These are phyloP conservation scores for Chromoteleia sp. DNA, from an alignment of 2,888 invertebrate genomes.

Conservation along the genomic window DNA sequence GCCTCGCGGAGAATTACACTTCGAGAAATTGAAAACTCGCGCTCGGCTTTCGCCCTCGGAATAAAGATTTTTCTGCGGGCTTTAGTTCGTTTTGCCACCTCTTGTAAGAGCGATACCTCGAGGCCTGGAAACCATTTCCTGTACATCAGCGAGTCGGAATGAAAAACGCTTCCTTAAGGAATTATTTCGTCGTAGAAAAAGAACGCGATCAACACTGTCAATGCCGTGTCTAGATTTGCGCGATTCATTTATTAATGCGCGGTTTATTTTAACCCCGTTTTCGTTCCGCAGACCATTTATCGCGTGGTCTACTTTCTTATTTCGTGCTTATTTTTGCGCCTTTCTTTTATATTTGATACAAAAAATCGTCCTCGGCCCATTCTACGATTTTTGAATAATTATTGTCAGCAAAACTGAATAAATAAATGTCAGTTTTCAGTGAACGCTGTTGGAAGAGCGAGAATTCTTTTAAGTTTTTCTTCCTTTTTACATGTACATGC, in stretches of 20 bases:
- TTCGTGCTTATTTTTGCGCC: too few species aligned
- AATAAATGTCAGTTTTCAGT: too few species aligned
- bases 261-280: slow-evolving; percentile 7
- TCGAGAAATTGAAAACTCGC: slow-evolving; percentile 59
- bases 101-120: slow-evolving; percentile 27
- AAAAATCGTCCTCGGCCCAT: too few species aligned
- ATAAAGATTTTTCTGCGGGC: slow-evolving; percentile 56
- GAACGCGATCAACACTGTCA: background rate
- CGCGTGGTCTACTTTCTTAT: too few species aligned
- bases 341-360: too few species aligned
- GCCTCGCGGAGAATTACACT: slow-evolving; percentile 43
- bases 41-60: slow-evolving; percentile 35
- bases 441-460: too few species aligned
- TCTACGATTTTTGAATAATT: too few species aligned
- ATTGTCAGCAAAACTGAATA: too few species aligned
- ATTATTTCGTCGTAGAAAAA: slow-evolving; percentile 24
- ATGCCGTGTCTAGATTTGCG: background rate
- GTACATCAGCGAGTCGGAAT: slow-evolving; percentile 45
- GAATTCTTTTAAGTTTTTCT: too few species aligned
- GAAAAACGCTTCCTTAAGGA: slow-evolving; percentile 13
- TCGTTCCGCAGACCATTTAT: too few species aligned
- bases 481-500: too few species aligned
- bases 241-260: slow-evolving; percentile 16
- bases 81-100: slow-evolving; percentile 13
- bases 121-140: slow-evolving; percentile 28